Percentiles rank a stretch among this genome's conserved stretches.
These are phyloP conservation scores for Andricus curvator DNA, from an alignment of 2,888 invertebrate genomes.

Conservation along the genomic window DNA sequence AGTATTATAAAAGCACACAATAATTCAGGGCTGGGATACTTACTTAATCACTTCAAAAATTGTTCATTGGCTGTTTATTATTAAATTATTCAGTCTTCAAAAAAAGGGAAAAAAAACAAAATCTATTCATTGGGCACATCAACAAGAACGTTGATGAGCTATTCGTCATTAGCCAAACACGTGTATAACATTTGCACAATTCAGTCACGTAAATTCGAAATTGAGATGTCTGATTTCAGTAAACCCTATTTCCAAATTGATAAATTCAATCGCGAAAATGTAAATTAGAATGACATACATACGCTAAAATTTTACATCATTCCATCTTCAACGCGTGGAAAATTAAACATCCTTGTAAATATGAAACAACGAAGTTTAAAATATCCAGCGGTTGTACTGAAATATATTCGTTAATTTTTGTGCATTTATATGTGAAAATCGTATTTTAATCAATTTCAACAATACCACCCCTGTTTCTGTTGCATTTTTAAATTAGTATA, in stretches of 20 bases:
- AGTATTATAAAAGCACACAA: not conserved
- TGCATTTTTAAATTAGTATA: not conserved
- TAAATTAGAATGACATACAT: not conserved
- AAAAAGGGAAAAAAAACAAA: not conserved
- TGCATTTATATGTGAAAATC: not conserved
- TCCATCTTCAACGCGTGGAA: not conserved
- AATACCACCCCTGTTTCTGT: not conserved
- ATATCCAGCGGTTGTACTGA: not conserved
- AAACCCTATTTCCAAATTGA: not conserved
- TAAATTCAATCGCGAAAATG: not conserved
- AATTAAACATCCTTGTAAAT: not conserved
- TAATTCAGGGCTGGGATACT: not conserved
- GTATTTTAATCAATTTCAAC: not conserved
- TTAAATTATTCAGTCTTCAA: not conserved
- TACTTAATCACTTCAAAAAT: not conserved
- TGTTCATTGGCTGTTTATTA: too few relatives aligned
- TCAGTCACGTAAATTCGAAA: not conserved
- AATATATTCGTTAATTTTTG: not conserved
- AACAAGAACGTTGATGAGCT: not conserved
- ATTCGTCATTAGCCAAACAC: not conserved
- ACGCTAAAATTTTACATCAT: not conserved
- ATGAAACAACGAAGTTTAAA: not conserved
- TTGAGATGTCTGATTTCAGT: not conserved
- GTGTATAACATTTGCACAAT: not conserved
- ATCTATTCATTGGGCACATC: not conserved